A percentile compares a stretch with the other conserved stretches of the same genome.
Evolutionary conservation across 2,797 vertebrate genomes (phyloP).

Genomic region (Chromis chromis): DNA sequence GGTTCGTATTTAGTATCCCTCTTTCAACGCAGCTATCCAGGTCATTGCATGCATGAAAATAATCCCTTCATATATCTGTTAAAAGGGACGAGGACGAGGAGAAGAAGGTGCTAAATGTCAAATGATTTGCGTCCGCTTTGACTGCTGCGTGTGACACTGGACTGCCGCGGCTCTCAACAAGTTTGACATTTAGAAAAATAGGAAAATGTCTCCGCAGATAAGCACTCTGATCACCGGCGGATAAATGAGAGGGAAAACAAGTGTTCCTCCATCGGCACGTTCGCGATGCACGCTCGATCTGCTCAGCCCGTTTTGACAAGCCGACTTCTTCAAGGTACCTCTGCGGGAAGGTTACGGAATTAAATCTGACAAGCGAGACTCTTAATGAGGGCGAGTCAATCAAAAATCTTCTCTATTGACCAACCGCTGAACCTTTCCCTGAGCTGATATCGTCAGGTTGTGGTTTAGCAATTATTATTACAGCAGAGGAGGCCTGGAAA

Average conservation of each 20-base stretch:
- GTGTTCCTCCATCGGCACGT: slow-evolving; percentile 31
- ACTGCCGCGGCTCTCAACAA: slow-evolving; percentile 57
- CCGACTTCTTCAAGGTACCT: slow-evolving; percentile 17
- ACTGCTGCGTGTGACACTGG: slow-evolving; percentile 38
- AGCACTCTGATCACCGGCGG: slow-evolving; percentile 64
- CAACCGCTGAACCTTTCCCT: neutral
- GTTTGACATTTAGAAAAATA: slow-evolving; percentile 77
- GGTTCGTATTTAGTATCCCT: slow-evolving; percentile 1
- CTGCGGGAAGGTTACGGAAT: slow-evolving; percentile 4
- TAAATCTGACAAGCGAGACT: slow-evolving; percentile 9
- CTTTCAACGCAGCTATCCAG: neutral
- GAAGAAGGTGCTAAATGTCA: slow-evolving; percentile 69
- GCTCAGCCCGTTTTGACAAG: slow-evolving; percentile 30
- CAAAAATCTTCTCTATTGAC: neutral
- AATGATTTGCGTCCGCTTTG: slow-evolving; percentile 58
- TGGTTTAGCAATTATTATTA: neutral
- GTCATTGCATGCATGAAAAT: slow-evolving; percentile 11
- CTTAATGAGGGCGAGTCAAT: slow-evolving; percentile 22
- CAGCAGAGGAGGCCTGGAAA: neutral
- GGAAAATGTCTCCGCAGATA: slow-evolving; percentile 68
- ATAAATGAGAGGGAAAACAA: slow-evolving; percentile 59
- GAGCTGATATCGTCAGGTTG: neutral
- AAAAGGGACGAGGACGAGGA: slow-evolving; percentile 40
- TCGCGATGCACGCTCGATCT: slow-evolving; percentile 20
- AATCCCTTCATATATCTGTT: slow-evolving; percentile 26